Base-by-base conservation (phyloP, 1,140 invertebrate genomes). In the Psilanteris sp. region DNA sequence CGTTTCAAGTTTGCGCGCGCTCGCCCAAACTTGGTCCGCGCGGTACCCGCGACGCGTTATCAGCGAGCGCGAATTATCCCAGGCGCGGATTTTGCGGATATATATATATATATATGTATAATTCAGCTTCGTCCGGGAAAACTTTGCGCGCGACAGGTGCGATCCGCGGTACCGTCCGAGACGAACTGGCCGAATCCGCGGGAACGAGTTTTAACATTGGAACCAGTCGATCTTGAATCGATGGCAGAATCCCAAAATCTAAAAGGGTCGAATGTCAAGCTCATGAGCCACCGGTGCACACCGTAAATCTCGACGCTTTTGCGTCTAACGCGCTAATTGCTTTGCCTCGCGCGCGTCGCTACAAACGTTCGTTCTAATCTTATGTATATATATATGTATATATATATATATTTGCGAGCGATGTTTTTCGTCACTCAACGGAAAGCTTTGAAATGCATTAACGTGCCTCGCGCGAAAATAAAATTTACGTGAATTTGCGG, bases 221-320 rank as follows among this genome's bases (percentile, higher is more conserved):
- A 78, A 73, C 62, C 74, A 74, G 61, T 77, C 79, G 78, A 85
- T 84, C 81, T 73, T 64, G 77, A 84, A 84, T 52, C 62, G 50
- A 83, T 87, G 85, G 86, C 85, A 87, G 41, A 71, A 75, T 50
- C 80, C 87, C 85, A 86, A 86, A 83, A 79, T 86, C 82, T 85
- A 84, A 84, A 87, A 81, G 80, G 78, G 78, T 85, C 81, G 82
- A 87, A 87, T 87, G 84, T 87, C 85, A 87, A 87, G 80, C 82
- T 86, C 81, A 83, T 76, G 62, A 72, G 62, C 61, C 46, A 54
- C 36, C 44, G 43, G 64, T 52, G 57, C 27, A 70, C 55, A 54
- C 66, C 68, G 62, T 73, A 73, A 73, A 72, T 67, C 59, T 52
- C 20, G 44, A 36, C 46, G 15, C 54, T 54, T 61, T 57, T 50